Evolutionary conservation across 2,113 vertebrate species (phyloP).

Genomic region (Bubo bubo): DNA sequence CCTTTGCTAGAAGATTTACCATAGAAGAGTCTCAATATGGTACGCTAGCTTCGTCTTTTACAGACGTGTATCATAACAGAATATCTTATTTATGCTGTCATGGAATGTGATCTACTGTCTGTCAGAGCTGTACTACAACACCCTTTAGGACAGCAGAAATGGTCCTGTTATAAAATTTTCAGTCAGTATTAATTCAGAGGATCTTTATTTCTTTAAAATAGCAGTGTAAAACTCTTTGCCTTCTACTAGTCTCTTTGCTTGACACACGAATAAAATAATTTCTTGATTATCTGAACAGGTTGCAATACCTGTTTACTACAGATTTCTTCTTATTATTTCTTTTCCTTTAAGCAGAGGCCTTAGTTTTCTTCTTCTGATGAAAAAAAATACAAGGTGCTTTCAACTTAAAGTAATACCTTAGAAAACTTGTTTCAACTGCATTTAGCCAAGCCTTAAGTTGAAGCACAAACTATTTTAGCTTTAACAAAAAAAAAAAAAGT

Average conservation of each 20-base stretch:
- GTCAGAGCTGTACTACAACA: not conserved
- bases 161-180: not conserved
- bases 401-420: not conserved
- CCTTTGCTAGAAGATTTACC: not conserved
- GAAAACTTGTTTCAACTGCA: not conserved
- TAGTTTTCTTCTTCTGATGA: not conserved
- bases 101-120: not conserved
- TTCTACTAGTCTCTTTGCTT: not conserved
- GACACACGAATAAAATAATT: not conserved
- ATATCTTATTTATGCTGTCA: not conserved
- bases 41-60: not conserved
- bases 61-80: not conserved
- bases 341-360: not conserved
- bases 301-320: not conserved
- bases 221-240: not conserved
- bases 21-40: not conserved
- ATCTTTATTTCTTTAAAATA: not conserved
- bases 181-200: not conserved
- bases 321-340: not conserved
- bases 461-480: not conserved
- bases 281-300: not conserved
- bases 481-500: not conserved
- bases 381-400: not conserved
- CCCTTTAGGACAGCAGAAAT: not conserved
- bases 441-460: not conserved